A percentile compares a stretch with the other conserved stretches of the same genome.
phyloP scores from a whole-genome alignment of 2,888 invertebrate species.

The Phalangium opilio region DNA sequence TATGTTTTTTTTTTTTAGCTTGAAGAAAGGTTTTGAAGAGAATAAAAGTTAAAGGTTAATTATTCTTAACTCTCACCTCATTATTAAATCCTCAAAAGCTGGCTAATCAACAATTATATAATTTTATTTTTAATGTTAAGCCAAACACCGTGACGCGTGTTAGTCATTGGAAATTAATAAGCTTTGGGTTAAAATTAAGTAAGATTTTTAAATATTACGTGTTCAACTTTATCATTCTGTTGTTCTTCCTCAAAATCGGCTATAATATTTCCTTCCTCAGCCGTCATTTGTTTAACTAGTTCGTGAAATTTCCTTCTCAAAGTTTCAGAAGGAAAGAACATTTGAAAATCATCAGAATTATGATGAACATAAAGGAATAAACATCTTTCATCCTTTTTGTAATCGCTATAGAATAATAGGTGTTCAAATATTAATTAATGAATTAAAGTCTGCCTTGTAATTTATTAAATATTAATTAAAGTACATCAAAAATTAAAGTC shows the following conservation, averaged over 20 bases:
- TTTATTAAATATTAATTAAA: too few species aligned
- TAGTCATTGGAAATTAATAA: too few species aligned
- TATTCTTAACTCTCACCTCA: not conserved
- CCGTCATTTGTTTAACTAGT: slow-evolving; percentile 62
- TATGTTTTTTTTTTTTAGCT: too few species aligned
- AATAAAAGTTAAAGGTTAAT: too few species aligned
- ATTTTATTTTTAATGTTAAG: not conserved
- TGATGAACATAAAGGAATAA: slow-evolving; percentile 93
- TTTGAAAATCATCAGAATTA: slow-evolving; percentile 97
- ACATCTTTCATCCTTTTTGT: slow-evolving; percentile 88
- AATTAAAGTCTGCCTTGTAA: too few species aligned
- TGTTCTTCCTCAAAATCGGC: slow-evolving; percentile 61
- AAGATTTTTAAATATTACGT: not conserved
- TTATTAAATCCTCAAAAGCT: not conserved
- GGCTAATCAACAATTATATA: not conserved
- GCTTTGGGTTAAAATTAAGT: too few species aligned
- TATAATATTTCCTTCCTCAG: slow-evolving; percentile 63
- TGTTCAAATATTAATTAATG: not conserved
- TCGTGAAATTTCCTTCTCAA: slow-evolving; percentile 19
- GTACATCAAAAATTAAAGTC: too few species aligned
- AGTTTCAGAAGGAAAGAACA: slow-evolving; percentile 80
- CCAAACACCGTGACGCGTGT: not conserved
- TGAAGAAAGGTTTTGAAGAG: too few species aligned
- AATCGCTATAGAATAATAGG: slow-evolving; percentile 47
- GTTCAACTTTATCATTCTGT: slow-evolving; percentile 38